Percentiles rank a stretch among this genome's conserved stretches.
These are phyloP conservation scores for Epiblema foenella DNA, from an alignment of 2,888 invertebrate species.

Conservation along the genomic window DNA sequence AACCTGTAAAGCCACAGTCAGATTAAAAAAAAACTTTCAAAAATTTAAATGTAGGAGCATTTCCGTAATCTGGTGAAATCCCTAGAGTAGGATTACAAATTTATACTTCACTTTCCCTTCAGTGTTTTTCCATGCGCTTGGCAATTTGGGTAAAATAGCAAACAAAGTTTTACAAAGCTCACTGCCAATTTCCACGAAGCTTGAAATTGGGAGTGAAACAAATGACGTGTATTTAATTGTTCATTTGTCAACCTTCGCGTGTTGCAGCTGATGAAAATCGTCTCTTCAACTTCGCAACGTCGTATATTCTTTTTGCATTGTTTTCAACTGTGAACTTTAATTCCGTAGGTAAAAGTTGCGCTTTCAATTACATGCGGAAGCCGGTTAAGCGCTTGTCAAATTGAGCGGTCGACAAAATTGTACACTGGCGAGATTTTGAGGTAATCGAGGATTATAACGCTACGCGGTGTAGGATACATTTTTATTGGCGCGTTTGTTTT, in stretches of 20 bases:
- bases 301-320: background rate
- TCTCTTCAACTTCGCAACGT: background rate
- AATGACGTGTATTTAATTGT: slow-evolving; percentile 34
- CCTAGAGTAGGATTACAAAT: background rate
- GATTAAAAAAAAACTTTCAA: too few relatives aligned
- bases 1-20: too few relatives aligned
- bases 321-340: background rate
- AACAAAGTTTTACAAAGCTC: background rate
- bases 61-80: background rate
- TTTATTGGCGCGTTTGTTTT: background rate
- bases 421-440: slow-evolving; percentile 10
- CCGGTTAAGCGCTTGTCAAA: background rate
- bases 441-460: slow-evolving; percentile 22
- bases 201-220: slow-evolving; percentile 14
- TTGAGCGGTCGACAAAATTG: background rate
- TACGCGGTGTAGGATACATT: background rate
- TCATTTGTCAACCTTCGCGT: slow-evolving; percentile 26
- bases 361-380: background rate
- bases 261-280: slow-evolving; percentile 19
- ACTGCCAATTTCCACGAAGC: slow-evolving; percentile 1
- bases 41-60: too few relatives aligned
- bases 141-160: background rate
- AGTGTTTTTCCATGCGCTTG: background rate
- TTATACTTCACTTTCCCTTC: background rate
- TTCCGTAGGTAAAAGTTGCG: background rate